Evolutionary conservation across 2,888 invertebrate species (phyloP), one percentile per base, ranked within the genome.

Genomic region (Melipona beecheii): DNA sequence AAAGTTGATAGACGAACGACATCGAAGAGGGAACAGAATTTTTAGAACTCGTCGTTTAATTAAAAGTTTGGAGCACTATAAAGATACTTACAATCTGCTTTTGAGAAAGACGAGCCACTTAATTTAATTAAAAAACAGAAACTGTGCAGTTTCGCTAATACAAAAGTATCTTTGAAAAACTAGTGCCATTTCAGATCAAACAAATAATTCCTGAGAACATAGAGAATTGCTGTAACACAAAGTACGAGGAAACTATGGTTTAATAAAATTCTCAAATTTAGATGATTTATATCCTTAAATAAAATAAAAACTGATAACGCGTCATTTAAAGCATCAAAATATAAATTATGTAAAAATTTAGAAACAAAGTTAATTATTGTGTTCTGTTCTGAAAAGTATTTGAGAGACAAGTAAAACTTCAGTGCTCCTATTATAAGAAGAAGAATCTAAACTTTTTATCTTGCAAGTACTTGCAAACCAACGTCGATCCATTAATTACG

Each of bases 171-270:
- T 50, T 27, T 64, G 24, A 64, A 69, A 58, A 68, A 72, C 31
- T 36, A n/a, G 74, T 89, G 80, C 78, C 64, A 68, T 82, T 72
- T 72, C 66, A 71, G 84, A 62, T 64, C 72, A 27, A 80, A 80
- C 68, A 77, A 77, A 90, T 81, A 84, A 88, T 90, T 90, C 77
- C 78, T 81, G 64, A n/a, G 72, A 84, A 87, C 58, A 65, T 78
- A 72, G 83, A 83, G 52, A 74, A 77, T 77, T 86, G 75, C 43
- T 84, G 58, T 75, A 77, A 78, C 9, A 69, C 70, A 78, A 86
- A 86, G 81, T 90, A 84, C 87, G 87, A 90, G 81, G 75, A 83
- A 66, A 85, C 69, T 89, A 88, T 54, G 85, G 84, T 86, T 87
- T 91, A 81, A 71, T 88, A 64, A 90, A 89, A 80, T 70, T 90